These are phyloP conservation scores for Danionella dracula DNA, from an alignment of 2,797 vertebrate genomes.

Conservation along the genomic window DNA sequence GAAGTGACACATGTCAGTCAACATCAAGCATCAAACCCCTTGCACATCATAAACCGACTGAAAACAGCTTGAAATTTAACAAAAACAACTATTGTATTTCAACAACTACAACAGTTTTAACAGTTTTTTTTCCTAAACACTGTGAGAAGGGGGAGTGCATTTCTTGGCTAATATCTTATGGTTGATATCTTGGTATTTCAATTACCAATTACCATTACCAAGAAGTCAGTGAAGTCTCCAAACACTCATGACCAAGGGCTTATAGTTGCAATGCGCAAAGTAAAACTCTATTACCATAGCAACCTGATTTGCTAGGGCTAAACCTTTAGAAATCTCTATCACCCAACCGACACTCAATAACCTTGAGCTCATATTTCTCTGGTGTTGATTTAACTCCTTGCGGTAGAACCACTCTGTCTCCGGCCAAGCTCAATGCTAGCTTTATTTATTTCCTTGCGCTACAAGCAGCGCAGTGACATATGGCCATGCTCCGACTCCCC, in stretches of 20 bases:
- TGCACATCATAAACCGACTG: no score
- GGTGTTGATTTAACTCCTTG: conserved; percentile 71
- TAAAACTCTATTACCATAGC: conserved; percentile 68
- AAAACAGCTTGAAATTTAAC: no score
- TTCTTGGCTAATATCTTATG: no score
- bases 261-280: conserved; percentile 52
- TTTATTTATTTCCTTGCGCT: conserved; percentile 61
- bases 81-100: no score
- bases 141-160: no score
- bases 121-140: no score
- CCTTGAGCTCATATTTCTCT: conserved; percentile 74
- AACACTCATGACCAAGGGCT: conserved; percentile 30
- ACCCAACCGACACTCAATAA: conserved; percentile 68
- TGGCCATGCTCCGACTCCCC: conserved; percentile 58
- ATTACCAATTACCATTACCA: no score
- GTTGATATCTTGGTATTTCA: no score
- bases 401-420: conserved; percentile 67
- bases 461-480: conserved; percentile 62
- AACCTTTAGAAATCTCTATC: conserved; percentile 61
- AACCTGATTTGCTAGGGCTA: conserved; percentile 56
- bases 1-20: no score
- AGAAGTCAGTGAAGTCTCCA: conserved; percentile 34
- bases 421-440: conserved; percentile 54
- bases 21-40: no score
- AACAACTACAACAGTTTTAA: no score